Evolutionary conservation across 2,113 vertebrate genomes (phyloP), one percentile per base, ranked within the genome.

Genomic region (Helogale parvula): DNA sequence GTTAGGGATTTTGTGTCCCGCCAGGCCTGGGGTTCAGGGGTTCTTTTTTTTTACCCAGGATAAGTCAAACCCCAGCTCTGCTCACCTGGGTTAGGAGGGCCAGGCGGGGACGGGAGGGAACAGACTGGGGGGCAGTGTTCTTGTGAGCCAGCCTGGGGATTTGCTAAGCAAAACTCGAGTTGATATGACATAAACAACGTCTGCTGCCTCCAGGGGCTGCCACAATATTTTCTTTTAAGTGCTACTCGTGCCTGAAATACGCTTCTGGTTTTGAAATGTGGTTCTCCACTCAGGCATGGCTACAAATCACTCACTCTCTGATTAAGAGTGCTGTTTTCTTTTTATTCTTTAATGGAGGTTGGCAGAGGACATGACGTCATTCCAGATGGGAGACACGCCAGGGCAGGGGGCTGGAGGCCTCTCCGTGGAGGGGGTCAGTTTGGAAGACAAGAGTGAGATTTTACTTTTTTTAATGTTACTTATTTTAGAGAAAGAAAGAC

Each of bases 251-350:
- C 93, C 79, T 84, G 65, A 90, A 93, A 95, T 69, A 41, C 2
- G 14, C 71, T 88, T 90, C 87, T 96, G 84, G 94, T 88, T 95
- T 94, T 93, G 93, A 91, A 96, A 90, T 77, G 57, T 27, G 77
- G 33, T 76, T 93, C 93, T 76, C 57, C n/a, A 66, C 25, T 71
- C 79, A 1, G 0, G 31, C 45, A 33, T 7, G 5, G 23, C 31
- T 17, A 68, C 77, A 47, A 33, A 92, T 76, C 77, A 7, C 35
- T 87, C 74, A 9, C 35, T 87, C 74, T 11, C n/a, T 88, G 29
- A 57, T 19, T n/a, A 88, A 57, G 76, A 45, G 19, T 4, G 57
- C 41, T 17, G 1, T 27, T 76, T 92, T 83, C 41, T 41, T 47
- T 47, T 94, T 8, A 97, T 88, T 63, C 90, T 86, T 86, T 72